Evolutionary conservation across 2,797 vertebrate genomes (phyloP).

Genomic region (Coreius guichenoti): DNA sequence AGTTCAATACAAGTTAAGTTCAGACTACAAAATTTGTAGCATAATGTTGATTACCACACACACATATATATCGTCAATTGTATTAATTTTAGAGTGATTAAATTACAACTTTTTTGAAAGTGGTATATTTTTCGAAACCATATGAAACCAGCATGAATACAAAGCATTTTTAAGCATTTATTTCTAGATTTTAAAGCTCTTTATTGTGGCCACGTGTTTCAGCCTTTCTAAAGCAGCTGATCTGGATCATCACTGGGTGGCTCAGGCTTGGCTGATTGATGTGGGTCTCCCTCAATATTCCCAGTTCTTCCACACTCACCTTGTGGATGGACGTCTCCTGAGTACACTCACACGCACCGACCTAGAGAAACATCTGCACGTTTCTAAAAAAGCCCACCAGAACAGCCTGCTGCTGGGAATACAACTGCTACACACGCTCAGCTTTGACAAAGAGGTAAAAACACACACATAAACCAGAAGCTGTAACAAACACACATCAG

Average conservation of each 20-base stretch:
- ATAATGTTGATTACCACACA: neutral
- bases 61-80: neutral
- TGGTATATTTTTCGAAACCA: neutral
- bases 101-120: neutral
- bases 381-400: slow-evolving; percentile 85
- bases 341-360: slow-evolving; percentile 84
- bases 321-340: slow-evolving; percentile 86
- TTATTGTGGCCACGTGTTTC: neutral
- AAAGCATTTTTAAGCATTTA: neutral
- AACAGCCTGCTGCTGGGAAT: slow-evolving; percentile 85
- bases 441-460: slow-evolving; percentile 86
- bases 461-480: slow-evolving; percentile 1
- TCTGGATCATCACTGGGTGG: slow-evolving; percentile 90
- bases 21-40: neutral
- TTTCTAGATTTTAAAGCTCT: neutral
- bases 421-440: slow-evolving; percentile 84
- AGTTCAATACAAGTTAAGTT: neutral
- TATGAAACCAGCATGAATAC: neutral
- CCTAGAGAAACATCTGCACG: slow-evolving; percentile 82
- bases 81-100: neutral
- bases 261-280: slow-evolving; percentile 87
- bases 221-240: slow-evolving; percentile 86
- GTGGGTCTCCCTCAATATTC: slow-evolving; percentile 87
- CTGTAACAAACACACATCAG: slow-evolving; percentile 16
- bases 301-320: slow-evolving; percentile 84